Evolutionary conservation across 2,113 vertebrate genomes (phyloP), one percentile per base, ranked within the genome.

Genomic region (Apeltes quadracus): DNA sequence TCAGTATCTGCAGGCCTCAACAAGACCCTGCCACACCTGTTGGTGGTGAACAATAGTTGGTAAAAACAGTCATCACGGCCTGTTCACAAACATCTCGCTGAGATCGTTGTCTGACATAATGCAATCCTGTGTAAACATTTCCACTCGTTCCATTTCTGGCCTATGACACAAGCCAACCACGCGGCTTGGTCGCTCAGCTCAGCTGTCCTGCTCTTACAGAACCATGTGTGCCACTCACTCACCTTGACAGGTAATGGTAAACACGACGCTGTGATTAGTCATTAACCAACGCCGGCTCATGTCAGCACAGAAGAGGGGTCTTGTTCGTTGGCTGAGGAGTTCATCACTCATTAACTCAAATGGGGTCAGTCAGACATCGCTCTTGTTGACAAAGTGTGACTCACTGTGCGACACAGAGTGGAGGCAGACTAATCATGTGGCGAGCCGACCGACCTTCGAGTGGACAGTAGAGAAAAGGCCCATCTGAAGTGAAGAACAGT

Each of bases 341-440:
- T 79, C 65, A 69, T 90, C 89, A 92, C 69, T 92, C 85, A 93
- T 93, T 93, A 93, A 93, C 92, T 82, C 83, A 69, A 39, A 34
- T 34, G 11, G 79, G 83, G 87, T 81, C 84, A 83, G 84, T 87
- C 79, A 75, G 69, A 87, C 64, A 57, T 85, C 69, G 58, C 75
- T 75, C 38, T 69, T 90, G 91, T 90, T 89, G 85, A 89, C 89
- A 80, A 87, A 79, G 90, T 78, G 80, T 90, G 89, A 91, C 78
- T 90, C 87, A 34, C 83, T 84, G 85, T 81, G 86, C 32, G 83
- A 88, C 74, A 71, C 84, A 72, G 61, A 78, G 80, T 34, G 77
- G 55, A 76, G 76, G 76, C 58, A 25, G 55, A 65, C 85, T 75
- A 84, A 79, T 89, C 73, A 69, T 11, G 71, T 32, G 53, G 59